Base-by-base conservation (phyloP, 2,888 invertebrate species). In the Pristionchus japonicus region DNA sequence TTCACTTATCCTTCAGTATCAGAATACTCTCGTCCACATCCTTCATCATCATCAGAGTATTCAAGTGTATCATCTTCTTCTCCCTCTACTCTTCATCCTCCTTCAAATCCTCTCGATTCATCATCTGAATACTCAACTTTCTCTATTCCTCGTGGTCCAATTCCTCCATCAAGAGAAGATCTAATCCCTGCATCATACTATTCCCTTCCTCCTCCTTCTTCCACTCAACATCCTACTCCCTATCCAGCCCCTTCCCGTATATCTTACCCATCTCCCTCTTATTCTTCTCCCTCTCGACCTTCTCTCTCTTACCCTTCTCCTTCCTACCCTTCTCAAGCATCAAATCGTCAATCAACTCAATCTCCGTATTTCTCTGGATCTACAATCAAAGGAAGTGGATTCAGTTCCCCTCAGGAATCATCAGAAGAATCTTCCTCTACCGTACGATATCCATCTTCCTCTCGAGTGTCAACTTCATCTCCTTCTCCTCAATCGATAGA, bases 401-500 rank as follows among this genome's bases (percentile, higher is more conserved):
- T 80, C 80, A 80, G 43, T 37, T 70, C 70, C 23, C 70, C 80
- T 27, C 49, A 40, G 1, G n/a, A 37, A 27, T 31, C 80, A 31
- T 80, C 80, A 4, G 13, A 80, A 4, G 31, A n/a, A 80, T 23
- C 43, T 4, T 80, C 47, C 27, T 47, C 47, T 9, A 47, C 80
- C 9, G 31, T 27, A 47, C 27, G 47, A 15, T 80, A 80, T 83
- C 82, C 82, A 13, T 83, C 82, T 31, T n/a, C n/a, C n/a, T n/a
- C 52, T 52, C 27, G 31, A 9, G 27, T 47, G 9, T 83, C 49
- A 3, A 49, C 82, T 52, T 31, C 82, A 13, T 34, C 82, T 83
- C 82, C 52, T 49, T 17, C 23, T 43, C 82, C 80, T n/a, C 82
- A 83, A 52, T 83, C 82, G 23, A 83, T 83, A 0, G 82, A 83